Evolutionary conservation across 2,113 vertebrate species (phyloP).

Genomic region (Sigmodon hispidus): DNA sequence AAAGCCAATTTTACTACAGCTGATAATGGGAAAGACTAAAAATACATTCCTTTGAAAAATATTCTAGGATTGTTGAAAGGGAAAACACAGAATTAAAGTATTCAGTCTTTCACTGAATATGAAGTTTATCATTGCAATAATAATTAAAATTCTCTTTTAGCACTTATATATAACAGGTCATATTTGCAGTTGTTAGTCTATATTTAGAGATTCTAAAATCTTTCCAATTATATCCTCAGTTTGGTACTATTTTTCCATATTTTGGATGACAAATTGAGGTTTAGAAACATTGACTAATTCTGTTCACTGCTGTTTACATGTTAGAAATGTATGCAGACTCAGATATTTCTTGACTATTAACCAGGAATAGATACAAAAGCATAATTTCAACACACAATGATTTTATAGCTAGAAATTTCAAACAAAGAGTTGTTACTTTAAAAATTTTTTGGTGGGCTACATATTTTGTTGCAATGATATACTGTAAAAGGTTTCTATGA

Average conservation of each 20-base stretch:
- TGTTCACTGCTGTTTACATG: not conserved
- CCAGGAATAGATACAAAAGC: not conserved
- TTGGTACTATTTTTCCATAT: not conserved
- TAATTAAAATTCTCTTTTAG: not conserved
- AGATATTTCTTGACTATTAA: not conserved
- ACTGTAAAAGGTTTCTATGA: not conserved
- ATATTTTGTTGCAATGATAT: slow-evolving; percentile 19
- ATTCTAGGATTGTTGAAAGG: not conserved
- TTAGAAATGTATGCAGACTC: not conserved
- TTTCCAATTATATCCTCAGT: not conserved
- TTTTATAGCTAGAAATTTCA: not conserved
- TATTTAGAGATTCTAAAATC: not conserved
- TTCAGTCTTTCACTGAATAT: not conserved
- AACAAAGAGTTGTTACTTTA: not conserved
- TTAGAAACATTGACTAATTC: slow-evolving; percentile 15
- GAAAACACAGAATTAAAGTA: not conserved
- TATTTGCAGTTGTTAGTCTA: not conserved
- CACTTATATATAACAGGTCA: not conserved
- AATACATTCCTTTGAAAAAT: not conserved
- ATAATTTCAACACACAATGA: not conserved
- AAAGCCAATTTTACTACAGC: slow-evolving; percentile 33
- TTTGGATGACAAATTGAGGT: not conserved
- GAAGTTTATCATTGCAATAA: not conserved
- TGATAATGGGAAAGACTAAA: not conserved
- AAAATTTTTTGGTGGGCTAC: not conserved